A percentile compares a stretch with the other conserved stretches of the same genome.
Conservation (phyloP, 2,888 invertebrate species). For the Nemurella pictetii region DNA sequence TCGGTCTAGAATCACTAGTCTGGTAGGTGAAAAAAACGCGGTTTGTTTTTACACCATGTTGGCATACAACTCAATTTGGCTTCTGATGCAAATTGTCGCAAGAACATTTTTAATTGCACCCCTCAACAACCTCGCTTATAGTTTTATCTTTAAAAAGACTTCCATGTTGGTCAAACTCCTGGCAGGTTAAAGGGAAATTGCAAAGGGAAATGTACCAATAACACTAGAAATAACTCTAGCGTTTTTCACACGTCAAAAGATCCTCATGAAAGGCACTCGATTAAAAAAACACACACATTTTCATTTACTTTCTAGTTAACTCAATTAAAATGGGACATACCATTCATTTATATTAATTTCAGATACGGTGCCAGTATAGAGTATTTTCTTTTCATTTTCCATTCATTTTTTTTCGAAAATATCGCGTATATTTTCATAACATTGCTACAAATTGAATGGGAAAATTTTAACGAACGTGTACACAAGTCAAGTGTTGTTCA, state of each 20-base stretch:
- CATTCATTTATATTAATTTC: background rate
- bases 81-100: too few relatives aligned
- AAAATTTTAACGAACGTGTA: background rate
- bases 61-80: too few relatives aligned
- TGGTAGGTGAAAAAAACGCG: too few relatives aligned
- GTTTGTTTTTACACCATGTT: too few relatives aligned
- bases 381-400: background rate
- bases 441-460: constrained; percentile 2
- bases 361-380: background rate
- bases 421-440: background rate
- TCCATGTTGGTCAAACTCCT: too few relatives aligned
- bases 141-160: too few relatives aligned
- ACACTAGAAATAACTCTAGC: too few relatives aligned
- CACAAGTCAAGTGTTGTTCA: background rate
- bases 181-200: too few relatives aligned
- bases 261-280: background rate
- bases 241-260: background rate
- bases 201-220: too few relatives aligned
- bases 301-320: background rate
- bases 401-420: background rate
- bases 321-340: background rate
- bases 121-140: too few relatives aligned
- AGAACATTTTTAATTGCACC: too few relatives aligned
- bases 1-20: too few relatives aligned
- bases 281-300: background rate